These are phyloP conservation scores for Esox niger DNA, from an alignment of 2,113 vertebrate genomes.

Conservation along the genomic window DNA sequence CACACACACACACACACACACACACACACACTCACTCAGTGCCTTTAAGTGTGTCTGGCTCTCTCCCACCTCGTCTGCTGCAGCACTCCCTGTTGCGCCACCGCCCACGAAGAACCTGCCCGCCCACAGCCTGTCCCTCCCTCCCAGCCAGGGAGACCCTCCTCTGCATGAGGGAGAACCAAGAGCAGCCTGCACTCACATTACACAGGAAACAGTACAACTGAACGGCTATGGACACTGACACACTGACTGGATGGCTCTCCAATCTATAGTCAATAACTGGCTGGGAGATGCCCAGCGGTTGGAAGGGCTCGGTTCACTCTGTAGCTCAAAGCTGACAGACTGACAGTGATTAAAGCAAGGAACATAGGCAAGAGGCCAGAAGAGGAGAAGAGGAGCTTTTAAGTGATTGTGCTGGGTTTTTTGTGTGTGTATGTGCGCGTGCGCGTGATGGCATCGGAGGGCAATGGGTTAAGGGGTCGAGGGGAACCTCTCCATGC, in stretches of 20 bases:
- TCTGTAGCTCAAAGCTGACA: not conserved
- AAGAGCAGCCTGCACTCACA: conserved; percentile 21
- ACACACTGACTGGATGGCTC: no score
- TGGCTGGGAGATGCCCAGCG: no score
- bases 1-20: not conserved
- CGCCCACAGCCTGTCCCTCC: conserved; percentile 28
- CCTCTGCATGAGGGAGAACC: conserved; percentile 20
- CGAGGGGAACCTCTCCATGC: conserved; percentile 14
- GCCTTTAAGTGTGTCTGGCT: not conserved
- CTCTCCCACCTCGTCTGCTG: conserved; percentile 16
- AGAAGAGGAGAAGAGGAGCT: not conserved
- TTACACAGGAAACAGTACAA: no score
- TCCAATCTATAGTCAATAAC: no score
- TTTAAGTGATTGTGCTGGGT: not conserved
- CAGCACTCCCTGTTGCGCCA: conserved; percentile 36
- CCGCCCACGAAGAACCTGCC: conserved; percentile 14
- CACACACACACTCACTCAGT: not conserved
- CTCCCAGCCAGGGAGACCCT: conserved; percentile 29
- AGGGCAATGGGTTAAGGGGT: conserved; percentile 64
- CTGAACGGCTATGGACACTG: not conserved
- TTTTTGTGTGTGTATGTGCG: not conserved
- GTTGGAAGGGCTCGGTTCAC: no score
- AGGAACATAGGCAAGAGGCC: not conserved
- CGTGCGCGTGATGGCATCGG: not conserved
- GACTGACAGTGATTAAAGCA: not conserved